Percentiles rank a stretch among this genome's conserved stretches.
phyloP scores from a whole-genome alignment of 2,113 vertebrate genomes.

The Eudorcas thomsonii region DNA sequence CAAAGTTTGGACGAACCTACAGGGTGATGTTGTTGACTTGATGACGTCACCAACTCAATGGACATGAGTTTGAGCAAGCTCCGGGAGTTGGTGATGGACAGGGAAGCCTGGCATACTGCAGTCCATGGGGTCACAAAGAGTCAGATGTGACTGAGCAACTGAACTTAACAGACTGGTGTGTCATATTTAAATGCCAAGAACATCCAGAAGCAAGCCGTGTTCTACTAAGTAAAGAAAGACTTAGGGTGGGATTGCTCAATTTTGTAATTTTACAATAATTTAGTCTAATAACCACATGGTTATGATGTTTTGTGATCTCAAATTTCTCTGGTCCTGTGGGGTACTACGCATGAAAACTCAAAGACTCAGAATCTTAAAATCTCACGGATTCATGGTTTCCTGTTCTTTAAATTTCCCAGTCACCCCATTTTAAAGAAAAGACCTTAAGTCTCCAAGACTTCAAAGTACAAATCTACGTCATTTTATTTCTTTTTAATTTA shows the following conservation, averaged over 20 bases:
- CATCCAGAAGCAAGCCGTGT: rapidly evolving
- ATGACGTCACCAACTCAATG: rapidly evolving
- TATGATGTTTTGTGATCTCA: background rate
- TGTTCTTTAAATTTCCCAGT: background rate
- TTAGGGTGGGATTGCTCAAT: background rate
- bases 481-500: background rate
- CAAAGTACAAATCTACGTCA: background rate
- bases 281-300: background rate
- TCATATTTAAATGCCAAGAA: background rate
- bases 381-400: background rate
- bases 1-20: background rate
- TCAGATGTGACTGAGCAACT: background rate
- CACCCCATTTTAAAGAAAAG: background rate
- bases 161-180: background rate
- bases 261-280: background rate
- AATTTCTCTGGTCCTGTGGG: background rate
- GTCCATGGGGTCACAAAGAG: background rate
- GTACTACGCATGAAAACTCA: background rate
- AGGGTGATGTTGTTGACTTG: rapidly evolving
- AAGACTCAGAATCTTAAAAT: background rate
- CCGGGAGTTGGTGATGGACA: background rate
- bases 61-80: background rate
- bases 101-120: background rate
- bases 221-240: background rate
- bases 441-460: background rate